Base-by-base conservation (phyloP, 2,113 vertebrate genomes). In the Hypanus sabinus region DNA sequence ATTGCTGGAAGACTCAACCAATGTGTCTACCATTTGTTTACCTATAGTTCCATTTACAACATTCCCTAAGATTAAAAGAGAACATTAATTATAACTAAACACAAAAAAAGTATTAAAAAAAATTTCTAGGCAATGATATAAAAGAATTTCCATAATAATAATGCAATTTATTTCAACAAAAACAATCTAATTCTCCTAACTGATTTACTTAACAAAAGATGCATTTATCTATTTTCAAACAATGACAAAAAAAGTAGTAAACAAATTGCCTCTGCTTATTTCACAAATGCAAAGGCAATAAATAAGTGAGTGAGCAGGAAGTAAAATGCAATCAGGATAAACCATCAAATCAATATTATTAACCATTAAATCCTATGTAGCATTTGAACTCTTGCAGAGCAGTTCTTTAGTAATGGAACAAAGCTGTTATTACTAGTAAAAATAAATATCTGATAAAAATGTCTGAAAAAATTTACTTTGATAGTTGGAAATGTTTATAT, bases 11-110 rank as follows among this genome's bases (percentile, higher is more conserved):
- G 99, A 99, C 88, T 99, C 99, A 94, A 99, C 98, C 94, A 99
- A 97, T 0, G 98, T 99, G 95, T 99, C 99, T 94, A 99, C 99
- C 99, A 99, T 99, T 96, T 99, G 99, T 96, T 99, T 99, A 94
- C 99, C 99, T 94, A 99, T 99, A 27, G 99, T 99, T 94, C 99
- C 99, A 94, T 99, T 99, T 95, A 99, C 99, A 94, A 99, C 98
- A 79, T 99, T 99, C 94, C 99, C 99, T 99, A 93, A 65, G 36
- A 73, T 71, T 46, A 90, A 77, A 10, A 70, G 93, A 68, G 30
- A 24, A 93, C 9, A 73, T 33, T 73, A 27, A 71, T 71, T 79
- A 36, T 81, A 57, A 22, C 18, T 14, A 9, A 38, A 71, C 68
- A 24, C n/a, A 24, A 92, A 30, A 4, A 30, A 9, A 22, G 12